Evolutionary conservation across 2,113 vertebrate genomes (phyloP).

Genomic region (Lipophrys pholis): DNA sequence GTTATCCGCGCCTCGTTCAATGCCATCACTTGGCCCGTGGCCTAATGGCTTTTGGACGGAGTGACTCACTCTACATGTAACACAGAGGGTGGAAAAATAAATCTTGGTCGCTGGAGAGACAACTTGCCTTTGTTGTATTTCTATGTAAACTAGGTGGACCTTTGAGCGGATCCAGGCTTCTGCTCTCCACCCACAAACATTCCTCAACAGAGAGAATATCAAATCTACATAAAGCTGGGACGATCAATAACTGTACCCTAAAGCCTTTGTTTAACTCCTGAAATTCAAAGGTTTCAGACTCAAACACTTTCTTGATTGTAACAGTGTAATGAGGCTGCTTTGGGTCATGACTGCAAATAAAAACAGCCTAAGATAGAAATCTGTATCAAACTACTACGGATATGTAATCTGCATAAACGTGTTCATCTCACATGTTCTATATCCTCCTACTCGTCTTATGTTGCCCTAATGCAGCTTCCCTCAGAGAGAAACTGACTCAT

Average conservation of each 20-base stretch:
- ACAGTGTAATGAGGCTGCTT: not conserved
- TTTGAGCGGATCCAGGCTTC: slow-evolving; percentile 34
- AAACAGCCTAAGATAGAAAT: not conserved
- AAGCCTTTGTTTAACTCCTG: slow-evolving; percentile 8
- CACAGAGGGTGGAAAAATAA: slow-evolving; percentile 40
- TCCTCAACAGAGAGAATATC: slow-evolving; percentile 49
- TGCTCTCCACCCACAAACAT: slow-evolving; percentile 57
- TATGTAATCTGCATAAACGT: slow-evolving; percentile 23
- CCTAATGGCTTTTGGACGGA: slow-evolving; percentile 47
- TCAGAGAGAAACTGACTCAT: slow-evolving; percentile 49
- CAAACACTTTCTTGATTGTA: not conserved
- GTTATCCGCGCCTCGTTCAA: slow-evolving; percentile 24
- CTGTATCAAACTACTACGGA: slow-evolving; percentile 31
- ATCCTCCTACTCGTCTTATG: slow-evolving; percentile 43
- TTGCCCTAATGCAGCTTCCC: slow-evolving; percentile 8
- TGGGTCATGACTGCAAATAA: not conserved
- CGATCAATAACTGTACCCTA: slow-evolving; percentile 26
- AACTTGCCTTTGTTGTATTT: slow-evolving; percentile 62
- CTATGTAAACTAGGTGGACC: slow-evolving; percentile 48
- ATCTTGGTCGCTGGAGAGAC: slow-evolving; percentile 31
- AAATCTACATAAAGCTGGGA: slow-evolving; percentile 41
- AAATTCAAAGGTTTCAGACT: slow-evolving; percentile 18
- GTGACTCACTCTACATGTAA: slow-evolving; percentile 63
- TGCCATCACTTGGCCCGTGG: slow-evolving; percentile 61
- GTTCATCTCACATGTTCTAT: slow-evolving; percentile 25